Conservation (phyloP, 1,140 invertebrate genomes). For the Meloidogyne floridensis region DNA sequence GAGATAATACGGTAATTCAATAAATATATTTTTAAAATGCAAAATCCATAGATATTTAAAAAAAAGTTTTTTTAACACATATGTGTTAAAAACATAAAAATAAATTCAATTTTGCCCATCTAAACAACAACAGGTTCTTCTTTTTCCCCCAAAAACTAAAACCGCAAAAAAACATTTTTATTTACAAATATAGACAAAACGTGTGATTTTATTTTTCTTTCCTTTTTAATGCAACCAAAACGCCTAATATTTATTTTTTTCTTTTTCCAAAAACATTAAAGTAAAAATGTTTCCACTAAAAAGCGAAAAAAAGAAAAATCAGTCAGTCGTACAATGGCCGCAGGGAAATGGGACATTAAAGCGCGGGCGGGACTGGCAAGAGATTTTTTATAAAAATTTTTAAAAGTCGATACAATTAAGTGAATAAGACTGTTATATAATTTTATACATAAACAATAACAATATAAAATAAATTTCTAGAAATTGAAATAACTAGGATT, state of each 20-base stretch:
- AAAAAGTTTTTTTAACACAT: too few relatives aligned
- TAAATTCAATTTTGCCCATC: not conserved
- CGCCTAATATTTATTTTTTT: not conserved
- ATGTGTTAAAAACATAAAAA: not conserved
- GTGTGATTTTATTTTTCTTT: not conserved
- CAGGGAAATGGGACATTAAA: not conserved
- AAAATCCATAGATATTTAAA: too few relatives aligned
- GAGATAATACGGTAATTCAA: too few relatives aligned
- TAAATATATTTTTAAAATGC: too few relatives aligned
- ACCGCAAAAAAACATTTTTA: not conserved
- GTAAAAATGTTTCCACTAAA: constrained; percentile 6
- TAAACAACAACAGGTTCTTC: not conserved
- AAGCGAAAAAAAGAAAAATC: not conserved
- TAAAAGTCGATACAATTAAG: too few relatives aligned
- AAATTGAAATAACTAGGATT: not conserved
- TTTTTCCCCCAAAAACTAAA: not conserved
- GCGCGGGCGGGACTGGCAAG: not conserved
- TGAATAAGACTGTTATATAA: too few relatives aligned
- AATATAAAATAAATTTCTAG: too few relatives aligned
- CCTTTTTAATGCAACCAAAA: constrained; percentile 5
- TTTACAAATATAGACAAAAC: not conserved
- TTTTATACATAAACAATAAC: too few relatives aligned
- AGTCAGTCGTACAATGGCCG: constrained; percentile 2
- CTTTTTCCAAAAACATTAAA: not conserved
- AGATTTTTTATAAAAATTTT: too few relatives aligned